These are phyloP conservation scores for Dendrolimus kikuchii DNA, from an alignment of 1,140 invertebrate genomes.

Conservation along the genomic window DNA sequence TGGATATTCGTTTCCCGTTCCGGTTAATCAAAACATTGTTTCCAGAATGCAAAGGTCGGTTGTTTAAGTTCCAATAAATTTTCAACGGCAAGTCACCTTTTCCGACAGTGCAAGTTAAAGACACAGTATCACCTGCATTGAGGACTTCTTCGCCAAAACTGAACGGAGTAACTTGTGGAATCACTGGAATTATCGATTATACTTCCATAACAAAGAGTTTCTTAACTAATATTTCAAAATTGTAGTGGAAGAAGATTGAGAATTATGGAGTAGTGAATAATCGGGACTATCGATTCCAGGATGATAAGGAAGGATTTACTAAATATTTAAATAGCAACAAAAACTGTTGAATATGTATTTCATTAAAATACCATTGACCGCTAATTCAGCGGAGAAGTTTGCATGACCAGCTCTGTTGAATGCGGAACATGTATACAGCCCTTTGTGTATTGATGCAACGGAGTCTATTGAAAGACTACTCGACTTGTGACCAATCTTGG, in stretches of 20 bases:
- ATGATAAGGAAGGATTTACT: conserved; percentile 12
- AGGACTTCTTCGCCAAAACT: conserved; percentile 78
- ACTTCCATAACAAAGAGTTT: not conserved
- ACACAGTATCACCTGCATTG: conserved; percentile 81
- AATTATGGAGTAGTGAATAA: not conserved
- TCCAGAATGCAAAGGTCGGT: conserved; percentile 58
- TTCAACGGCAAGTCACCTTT: conserved; percentile 80
- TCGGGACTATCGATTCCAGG: conserved; percentile 7
- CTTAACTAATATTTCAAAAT: no score
- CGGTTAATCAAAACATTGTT: conserved; percentile 59
- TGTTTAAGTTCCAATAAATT: conserved; percentile 79
- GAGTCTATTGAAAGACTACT: conserved; percentile 82
- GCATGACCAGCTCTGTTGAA: conserved; percentile 77
- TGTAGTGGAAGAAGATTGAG: not conserved
- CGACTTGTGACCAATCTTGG: conserved; percentile 74
- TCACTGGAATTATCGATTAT: conserved; percentile 53
- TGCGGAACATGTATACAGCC: conserved; percentile 82
- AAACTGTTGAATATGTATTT: not conserved
- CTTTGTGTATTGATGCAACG: conserved; percentile 78
- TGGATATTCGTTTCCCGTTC: conserved; percentile 69
- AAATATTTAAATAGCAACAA: conserved; percentile 8
- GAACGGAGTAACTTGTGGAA: conserved; percentile 80
- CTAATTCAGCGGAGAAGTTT: conserved; percentile 75
- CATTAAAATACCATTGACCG: conserved; percentile 74
- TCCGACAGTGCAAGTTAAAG: conserved; percentile 81